Evolutionary conservation across 2,888 invertebrate genomes (phyloP).

Genomic region (Lobophora halterata): DNA sequence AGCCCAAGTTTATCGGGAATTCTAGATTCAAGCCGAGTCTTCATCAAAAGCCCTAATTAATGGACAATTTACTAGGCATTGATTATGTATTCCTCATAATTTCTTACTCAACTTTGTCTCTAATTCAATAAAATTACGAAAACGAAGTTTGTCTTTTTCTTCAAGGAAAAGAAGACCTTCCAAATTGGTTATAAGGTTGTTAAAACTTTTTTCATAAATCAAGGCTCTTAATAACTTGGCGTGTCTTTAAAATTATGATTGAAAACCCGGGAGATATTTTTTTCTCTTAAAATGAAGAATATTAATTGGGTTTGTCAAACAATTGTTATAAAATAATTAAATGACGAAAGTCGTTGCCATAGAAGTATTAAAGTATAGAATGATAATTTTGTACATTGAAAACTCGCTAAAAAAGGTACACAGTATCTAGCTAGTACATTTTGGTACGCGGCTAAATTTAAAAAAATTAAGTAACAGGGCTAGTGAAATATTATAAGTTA

Average conservation of each 20-base stretch:
- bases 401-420: too few species aligned
- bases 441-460: too few species aligned
- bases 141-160: slow-evolving; percentile 48
- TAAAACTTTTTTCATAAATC: slow-evolving; percentile 68
- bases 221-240: slow-evolving; percentile 46
- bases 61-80: too few species aligned
- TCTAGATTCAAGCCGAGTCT: too few species aligned
- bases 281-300: slow-evolving; percentile 13
- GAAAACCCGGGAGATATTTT: slow-evolving; percentile 46
- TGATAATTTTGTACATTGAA: too few species aligned
- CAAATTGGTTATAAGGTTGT: slow-evolving; percentile 60
- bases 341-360: too few species aligned
- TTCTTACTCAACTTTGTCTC: slow-evolving; percentile 22
- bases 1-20: too few species aligned
- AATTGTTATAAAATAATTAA: slow-evolving; percentile 7
- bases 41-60: too few species aligned
- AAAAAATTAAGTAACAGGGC: too few species aligned
- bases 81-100: slow-evolving; percentile 13
- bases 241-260: slow-evolving; percentile 48
- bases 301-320: background rate
- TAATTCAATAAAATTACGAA: slow-evolving; percentile 37
- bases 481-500: too few species aligned
- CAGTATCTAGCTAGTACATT: too few species aligned
- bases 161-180: slow-evolving; percentile 56
- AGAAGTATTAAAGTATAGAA: too few species aligned